A percentile compares a stretch with the other conserved stretches of the same genome.
These are phyloP conservation scores for Propithecus deckenii DNA, from an alignment of 2,797 vertebrate genomes.

Conservation along the genomic window DNA sequence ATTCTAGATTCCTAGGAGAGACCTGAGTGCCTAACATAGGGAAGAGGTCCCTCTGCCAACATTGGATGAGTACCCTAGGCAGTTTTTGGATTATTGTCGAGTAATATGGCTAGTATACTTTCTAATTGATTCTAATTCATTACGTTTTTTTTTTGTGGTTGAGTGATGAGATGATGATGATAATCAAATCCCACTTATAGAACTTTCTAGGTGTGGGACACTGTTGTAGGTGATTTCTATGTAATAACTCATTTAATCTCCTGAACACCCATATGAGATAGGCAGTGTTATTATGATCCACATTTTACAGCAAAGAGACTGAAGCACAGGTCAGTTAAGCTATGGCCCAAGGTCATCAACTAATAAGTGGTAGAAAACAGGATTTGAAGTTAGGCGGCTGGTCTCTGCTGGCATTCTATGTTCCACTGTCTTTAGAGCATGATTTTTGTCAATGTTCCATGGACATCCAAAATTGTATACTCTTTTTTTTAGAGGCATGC, in stretches of 20 bases:
- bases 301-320: not conserved
- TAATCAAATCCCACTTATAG: not conserved
- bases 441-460: not conserved
- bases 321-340: not conserved
- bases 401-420: too few species aligned
- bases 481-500: not conserved
- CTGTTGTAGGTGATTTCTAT: not conserved
- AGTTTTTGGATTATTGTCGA: not conserved
- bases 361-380: not conserved
- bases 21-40: not conserved
- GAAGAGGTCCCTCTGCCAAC: not conserved
- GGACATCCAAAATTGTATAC: not conserved
- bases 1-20: not conserved
- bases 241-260: not conserved
- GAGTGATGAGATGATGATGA: not conserved
- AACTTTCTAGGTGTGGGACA: not conserved
- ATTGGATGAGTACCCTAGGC: too few species aligned
- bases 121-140: not conserved
- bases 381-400: not conserved
- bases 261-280: not conserved
- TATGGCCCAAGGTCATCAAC: not conserved
- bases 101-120: not conserved
- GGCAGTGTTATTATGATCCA: not conserved
- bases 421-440: too few species aligned
- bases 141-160: not conserved